phyloP scores from a whole-genome alignment of 2,797 vertebrate genomes.

The Xerus rutilus region DNA sequence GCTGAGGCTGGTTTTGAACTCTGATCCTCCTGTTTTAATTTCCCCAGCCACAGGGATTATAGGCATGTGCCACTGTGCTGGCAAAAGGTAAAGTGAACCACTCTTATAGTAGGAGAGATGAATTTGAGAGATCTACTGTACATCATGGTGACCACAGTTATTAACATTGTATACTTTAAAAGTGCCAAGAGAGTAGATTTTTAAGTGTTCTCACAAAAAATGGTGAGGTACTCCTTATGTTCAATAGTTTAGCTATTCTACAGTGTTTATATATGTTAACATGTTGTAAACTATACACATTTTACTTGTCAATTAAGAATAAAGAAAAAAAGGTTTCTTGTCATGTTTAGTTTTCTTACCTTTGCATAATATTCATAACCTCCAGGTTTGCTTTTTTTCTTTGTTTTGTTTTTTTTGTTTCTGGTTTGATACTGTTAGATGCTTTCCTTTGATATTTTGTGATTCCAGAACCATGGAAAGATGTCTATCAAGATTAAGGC shows the following conservation, averaged over 20 bases:
- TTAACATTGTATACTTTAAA: not conserved
- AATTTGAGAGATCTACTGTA: too few relatives aligned
- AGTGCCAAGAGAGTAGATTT: not conserved
- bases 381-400: not conserved
- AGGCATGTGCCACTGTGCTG: too few relatives aligned
- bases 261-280: too few relatives aligned
- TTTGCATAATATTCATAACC: not conserved
- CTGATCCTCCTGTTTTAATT: too few relatives aligned
- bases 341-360: conserved; percentile 5
- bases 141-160: too few relatives aligned
- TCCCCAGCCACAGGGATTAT: too few relatives aligned
- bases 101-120: too few relatives aligned
- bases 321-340: not conserved
- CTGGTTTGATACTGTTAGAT: not conserved
- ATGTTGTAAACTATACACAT: not conserved
- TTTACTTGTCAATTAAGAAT: not conserved
- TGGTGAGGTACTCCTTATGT: not conserved
- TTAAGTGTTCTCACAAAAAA: not conserved
- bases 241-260: not conserved
- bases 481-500: not conserved
- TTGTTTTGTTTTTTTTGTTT: not conserved
- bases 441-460: conserved; percentile 15
- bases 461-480: not conserved
- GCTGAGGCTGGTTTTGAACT: too few relatives aligned
- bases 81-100: too few relatives aligned